These are phyloP conservation scores for Leptodactylus fallax DNA, from an alignment of 2,797 vertebrate species.

Conservation along the genomic window DNA sequence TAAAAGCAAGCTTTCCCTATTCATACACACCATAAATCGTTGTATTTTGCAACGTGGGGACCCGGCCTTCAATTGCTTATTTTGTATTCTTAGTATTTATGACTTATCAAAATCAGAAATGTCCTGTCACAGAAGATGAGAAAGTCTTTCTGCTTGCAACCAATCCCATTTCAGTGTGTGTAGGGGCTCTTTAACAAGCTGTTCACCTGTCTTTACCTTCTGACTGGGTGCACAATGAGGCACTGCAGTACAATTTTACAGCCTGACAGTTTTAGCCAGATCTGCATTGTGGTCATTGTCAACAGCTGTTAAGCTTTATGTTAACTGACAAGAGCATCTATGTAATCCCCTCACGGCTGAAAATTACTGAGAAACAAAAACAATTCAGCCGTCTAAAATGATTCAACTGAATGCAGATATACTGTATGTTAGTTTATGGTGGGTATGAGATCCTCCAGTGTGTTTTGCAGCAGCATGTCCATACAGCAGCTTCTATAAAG, in stretches of 20 bases:
- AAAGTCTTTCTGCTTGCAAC: background rate
- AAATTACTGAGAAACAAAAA: background rate
- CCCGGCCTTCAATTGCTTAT: no score
- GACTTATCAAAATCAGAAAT: no score
- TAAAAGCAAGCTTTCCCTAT: no score
- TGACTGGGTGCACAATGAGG: constrained; percentile 31
- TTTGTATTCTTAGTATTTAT: no score
- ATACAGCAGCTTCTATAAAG: no score
- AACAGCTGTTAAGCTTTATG: constrained; percentile 21
- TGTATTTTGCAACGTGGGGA: no score
- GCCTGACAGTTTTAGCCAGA: constrained; percentile 7
- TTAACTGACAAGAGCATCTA: constrained; percentile 20
- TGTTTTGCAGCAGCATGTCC: no score
- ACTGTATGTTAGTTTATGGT: background rate
- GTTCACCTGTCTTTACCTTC: constrained; percentile 25
- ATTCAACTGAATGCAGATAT: background rate
- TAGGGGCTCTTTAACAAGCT: background rate
- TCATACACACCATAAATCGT: no score
- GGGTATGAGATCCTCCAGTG: no score
- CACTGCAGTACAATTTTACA: constrained; percentile 50
- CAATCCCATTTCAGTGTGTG: background rate
- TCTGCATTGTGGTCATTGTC: constrained; percentile 21
- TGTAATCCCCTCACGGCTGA: background rate
- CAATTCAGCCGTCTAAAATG: background rate
- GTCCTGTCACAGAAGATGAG: background rate